Percentiles rank a stretch among this genome's conserved stretches.
Conservation (phyloP, 2,888 invertebrate species). For the Mimumesa dahlbomi region DNA sequence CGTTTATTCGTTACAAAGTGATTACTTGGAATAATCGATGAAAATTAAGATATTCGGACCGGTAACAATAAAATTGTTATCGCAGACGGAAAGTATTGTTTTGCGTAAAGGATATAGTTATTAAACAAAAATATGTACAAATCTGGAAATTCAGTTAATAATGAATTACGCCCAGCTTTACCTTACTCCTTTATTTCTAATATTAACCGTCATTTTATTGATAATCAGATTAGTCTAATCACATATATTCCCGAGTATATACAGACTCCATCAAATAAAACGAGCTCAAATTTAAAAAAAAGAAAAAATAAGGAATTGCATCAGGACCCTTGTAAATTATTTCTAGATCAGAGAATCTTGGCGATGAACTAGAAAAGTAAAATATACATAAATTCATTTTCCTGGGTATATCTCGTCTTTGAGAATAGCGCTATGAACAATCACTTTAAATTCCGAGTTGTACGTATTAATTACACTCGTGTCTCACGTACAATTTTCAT, state of each 20-base stretch:
- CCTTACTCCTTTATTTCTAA: constrained; percentile 3
- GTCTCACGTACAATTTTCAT: constrained; percentile 27
- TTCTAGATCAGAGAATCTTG: constrained; percentile 30
- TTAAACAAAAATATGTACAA: background rate
- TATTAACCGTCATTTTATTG: constrained; percentile 6
- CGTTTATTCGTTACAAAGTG: constrained; percentile 30
- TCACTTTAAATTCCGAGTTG: constrained; percentile 8
- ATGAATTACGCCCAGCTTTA: background rate
- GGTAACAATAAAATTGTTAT: too few species aligned
- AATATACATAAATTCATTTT: constrained; percentile 45
- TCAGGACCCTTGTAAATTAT: constrained; percentile 35
- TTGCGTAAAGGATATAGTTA: background rate
- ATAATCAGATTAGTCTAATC: constrained; percentile 31
- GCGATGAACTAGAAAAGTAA: constrained; percentile 43
- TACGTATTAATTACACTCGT: constrained; percentile 34
- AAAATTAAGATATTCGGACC: too few species aligned
- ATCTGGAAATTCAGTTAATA: background rate
- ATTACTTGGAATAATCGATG: background rate
- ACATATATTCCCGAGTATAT: constrained; percentile 38
- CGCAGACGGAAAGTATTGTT: too few species aligned
- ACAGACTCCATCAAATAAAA: constrained; percentile 38
- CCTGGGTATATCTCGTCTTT: constrained; percentile 25
- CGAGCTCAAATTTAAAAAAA: constrained; percentile 5
- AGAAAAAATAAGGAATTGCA: constrained; percentile 31
- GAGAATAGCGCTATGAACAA: constrained; percentile 37